phyloP scores from a whole-genome alignment of 2,888 invertebrate species.

The Agrotis clavis region DNA sequence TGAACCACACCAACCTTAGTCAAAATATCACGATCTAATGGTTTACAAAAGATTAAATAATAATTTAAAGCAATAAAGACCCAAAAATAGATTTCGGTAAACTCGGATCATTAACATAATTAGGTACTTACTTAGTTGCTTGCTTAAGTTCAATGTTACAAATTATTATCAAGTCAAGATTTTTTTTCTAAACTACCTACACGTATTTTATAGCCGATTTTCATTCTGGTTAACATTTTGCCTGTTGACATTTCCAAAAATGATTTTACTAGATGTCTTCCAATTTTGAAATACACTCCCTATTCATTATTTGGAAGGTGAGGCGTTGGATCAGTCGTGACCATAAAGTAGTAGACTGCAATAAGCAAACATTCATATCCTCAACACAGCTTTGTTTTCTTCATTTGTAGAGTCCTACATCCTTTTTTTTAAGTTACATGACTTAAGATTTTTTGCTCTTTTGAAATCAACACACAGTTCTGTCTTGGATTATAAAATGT shows the following conservation, averaged over 20 bases:
- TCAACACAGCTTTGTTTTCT: too few species aligned
- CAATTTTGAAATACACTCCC: neutral
- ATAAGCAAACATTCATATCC: too few species aligned
- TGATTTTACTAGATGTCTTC: neutral
- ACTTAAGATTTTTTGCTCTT: neutral
- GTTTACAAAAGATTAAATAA: too few species aligned
- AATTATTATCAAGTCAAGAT: neutral
- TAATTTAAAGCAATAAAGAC: neutral
- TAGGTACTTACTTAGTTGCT: neutral
- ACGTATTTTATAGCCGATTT: too few species aligned
- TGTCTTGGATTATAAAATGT: too few species aligned
- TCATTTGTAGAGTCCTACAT: too few species aligned
- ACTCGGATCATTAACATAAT: slow-evolving; percentile 1
- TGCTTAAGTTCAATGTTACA: too few species aligned
- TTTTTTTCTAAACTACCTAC: too few species aligned
- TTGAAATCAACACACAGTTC: too few species aligned
- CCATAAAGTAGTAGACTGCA: neutral
- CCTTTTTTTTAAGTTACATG: neutral
- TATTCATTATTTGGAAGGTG: neutral
- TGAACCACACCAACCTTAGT: too few species aligned
- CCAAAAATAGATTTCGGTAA: neutral
- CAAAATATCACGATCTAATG: too few species aligned
- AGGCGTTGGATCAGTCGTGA: neutral
- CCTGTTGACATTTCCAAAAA: neutral
- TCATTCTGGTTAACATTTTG: neutral